A percentile compares a stretch with the other conserved stretches of the same genome.
Conservation (phyloP, 2,113 vertebrate species). For the Tupaia tana region DNA sequence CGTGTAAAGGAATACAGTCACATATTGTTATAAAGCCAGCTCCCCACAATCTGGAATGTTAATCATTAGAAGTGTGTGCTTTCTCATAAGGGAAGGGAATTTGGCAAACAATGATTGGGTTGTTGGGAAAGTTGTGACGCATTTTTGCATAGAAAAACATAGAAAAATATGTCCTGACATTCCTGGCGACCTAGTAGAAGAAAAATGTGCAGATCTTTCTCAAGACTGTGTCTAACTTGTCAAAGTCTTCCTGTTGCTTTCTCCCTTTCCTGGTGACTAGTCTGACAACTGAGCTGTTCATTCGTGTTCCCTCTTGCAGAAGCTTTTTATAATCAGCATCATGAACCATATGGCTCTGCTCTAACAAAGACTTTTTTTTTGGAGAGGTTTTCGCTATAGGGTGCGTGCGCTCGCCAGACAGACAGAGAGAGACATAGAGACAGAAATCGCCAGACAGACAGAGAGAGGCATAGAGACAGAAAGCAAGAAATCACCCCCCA, state of each 20-base stretch:
- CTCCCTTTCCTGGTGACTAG: slow-evolving; percentile 12
- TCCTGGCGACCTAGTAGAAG: slow-evolving; percentile 43
- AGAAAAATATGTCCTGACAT: too few species aligned
- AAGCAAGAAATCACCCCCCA: too few species aligned
- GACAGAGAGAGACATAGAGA: too few species aligned
- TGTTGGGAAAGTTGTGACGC: too few species aligned
- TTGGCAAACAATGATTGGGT: slow-evolving; percentile 57
- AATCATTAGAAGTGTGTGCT: slow-evolving; percentile 83
- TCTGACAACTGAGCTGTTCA: slow-evolving; percentile 15
- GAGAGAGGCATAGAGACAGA: too few species aligned
- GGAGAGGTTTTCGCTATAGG: too few species aligned
- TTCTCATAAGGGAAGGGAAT: slow-evolving; percentile 67
- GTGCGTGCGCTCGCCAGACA: too few species aligned
- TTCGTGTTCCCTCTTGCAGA: slow-evolving; percentile 46
- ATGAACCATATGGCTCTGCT: slow-evolving; percentile 37
- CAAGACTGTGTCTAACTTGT: slow-evolving; percentile 70
- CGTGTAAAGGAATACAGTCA: slow-evolving; percentile 68
- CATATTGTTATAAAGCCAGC: slow-evolving; percentile 73
- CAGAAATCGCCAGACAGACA: too few species aligned
- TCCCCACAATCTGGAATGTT: slow-evolving; percentile 79
- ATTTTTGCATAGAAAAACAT: too few species aligned
- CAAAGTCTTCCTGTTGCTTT: slow-evolving; percentile 36
- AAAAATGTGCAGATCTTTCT: slow-evolving; percentile 79
- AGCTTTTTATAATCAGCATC: slow-evolving; percentile 33
- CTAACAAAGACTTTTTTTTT: background rate